Base-by-base conservation (phyloP, 2,113 vertebrate genomes). In the Paramisgurnus dabryanus region DNA sequence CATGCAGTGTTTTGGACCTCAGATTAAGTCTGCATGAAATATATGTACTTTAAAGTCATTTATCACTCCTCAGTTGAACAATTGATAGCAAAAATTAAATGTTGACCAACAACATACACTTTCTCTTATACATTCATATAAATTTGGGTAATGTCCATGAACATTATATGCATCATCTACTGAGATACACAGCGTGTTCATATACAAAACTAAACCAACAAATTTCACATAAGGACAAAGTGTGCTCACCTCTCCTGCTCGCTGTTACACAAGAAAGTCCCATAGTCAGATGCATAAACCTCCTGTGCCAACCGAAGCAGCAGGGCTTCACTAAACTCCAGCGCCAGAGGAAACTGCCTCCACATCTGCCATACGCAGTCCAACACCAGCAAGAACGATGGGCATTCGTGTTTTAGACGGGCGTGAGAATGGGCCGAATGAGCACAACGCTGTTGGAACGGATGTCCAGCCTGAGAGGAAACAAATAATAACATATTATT, bases 341-440 rank as follows among this genome's bases (percentile, higher is more conserved):
- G 85, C 0, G 94, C 94, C 17, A 94, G 84, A 0, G 94, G 96
- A 88, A 97, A 97, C 90, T 97, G 95, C 8, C 71, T 86, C 79
- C 91, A 88, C 73, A 96, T 86, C 90, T 98, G 95, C 94, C 95
- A 96, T 83, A 95, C 89, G 0, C 95, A 95, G 90, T 96, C 95
- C 8, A 97, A 90, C 88, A 97, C 93, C 85, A 98, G 93, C 72
- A 96, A 90, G 88, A 97, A 96, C 2, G 90, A 61, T 0, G 95
- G 95, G 0, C 94, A 92, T 87, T 97, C 94, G 17, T 95, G 93
- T 88, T 94, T 95, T 67, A 91, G 90, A 1, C 92, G 90, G 41
- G 87, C 82, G 0, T 96, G 94, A 11, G 94, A 94, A 82, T 88
- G 88, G 67, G 95, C 95, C 0, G 93, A 95, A 83, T 43, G 94